Evolutionary conservation across 2,113 vertebrate genomes (phyloP).

Genomic region (Thryonomys swinderianus): DNA sequence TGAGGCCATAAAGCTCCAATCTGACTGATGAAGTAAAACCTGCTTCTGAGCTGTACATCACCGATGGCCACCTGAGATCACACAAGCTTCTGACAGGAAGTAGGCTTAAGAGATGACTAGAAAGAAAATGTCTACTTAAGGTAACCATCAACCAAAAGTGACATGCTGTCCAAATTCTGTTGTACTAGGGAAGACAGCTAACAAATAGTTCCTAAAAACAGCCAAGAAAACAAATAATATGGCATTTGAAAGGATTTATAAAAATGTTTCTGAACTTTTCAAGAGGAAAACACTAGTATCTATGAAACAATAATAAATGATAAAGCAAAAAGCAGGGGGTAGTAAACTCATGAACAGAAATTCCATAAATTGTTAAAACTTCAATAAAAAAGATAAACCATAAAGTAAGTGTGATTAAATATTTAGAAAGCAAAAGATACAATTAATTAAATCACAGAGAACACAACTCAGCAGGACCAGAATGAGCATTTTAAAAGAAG

Average conservation of each 20-base stretch:
- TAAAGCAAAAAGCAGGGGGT: neutral
- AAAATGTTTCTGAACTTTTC: neutral
- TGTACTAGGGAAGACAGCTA: neutral
- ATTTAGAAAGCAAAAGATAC: neutral
- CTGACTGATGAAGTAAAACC: neutral
- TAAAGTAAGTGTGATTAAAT: neutral
- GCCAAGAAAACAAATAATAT: neutral
- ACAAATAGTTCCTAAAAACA: constrained; percentile 7
- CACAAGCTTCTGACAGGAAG: neutral
- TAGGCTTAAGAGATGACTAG: neutral
- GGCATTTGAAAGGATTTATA: constrained; percentile 1
- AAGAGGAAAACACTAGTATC: neutral
- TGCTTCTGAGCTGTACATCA: neutral
- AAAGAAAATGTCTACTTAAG: neutral
- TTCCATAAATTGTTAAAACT: constrained; percentile 29
- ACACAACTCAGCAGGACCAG: neutral
- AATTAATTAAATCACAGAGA: neutral
- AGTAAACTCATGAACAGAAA: neutral
- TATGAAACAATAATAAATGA: neutral
- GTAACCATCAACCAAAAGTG: neutral
- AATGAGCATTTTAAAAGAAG: neutral
- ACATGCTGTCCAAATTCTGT: neutral
- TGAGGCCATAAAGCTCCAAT: neutral
- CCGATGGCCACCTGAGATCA: neutral
- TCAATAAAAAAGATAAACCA: neutral